Evolutionary conservation across 2,113 vertebrate genomes (phyloP), one percentile per base, ranked within the genome.

Genomic region (Clarias gariepinus): DNA sequence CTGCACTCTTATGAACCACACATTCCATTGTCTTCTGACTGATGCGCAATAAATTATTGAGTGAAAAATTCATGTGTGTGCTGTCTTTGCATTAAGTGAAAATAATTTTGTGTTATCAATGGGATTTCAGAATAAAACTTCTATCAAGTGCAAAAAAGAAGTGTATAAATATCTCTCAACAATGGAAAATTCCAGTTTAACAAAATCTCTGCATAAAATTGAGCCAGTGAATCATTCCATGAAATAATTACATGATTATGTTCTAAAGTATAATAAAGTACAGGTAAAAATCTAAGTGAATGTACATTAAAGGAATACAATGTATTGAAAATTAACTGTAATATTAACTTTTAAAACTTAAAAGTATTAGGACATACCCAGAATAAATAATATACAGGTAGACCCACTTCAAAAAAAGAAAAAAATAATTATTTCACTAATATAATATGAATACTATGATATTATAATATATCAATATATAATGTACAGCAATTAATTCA

Each of bases 31-130:
- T 84, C 60, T 86, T 88, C 66, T 89, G 88, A 88, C 81, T 88
- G 85, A 90, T 90, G 89, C 86, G 81, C 88, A 91, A 91, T 91
- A 91, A 91, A 91, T 89, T 89, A 89, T 88, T 89, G 83, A 84
- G 68, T 71, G n/a, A 41, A 86, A 82, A 66, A 52, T 85, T 60
- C 15, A 28, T 0, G 7, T 79, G 41, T 76, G 52, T 57, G 33
- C 3, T 30, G 77, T 77, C 74, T 77, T 13, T 15, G 4, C 6
- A n/a, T 21, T 15, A 47, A 41, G 47, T 55, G 15, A 57, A 28
- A 57, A 76, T 76, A 4, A 53, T 21, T 16, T 28, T n/a, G n/a
- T 60, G 7, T 30, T 36, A 52, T 52, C 3, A 7, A 1, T 25
- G 36, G 71, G 11, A 76, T 76, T 76, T 52, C 15, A 52, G 41